Base-by-base conservation (phyloP, 2,888 invertebrate species). In the Junonia oenone region DNA sequence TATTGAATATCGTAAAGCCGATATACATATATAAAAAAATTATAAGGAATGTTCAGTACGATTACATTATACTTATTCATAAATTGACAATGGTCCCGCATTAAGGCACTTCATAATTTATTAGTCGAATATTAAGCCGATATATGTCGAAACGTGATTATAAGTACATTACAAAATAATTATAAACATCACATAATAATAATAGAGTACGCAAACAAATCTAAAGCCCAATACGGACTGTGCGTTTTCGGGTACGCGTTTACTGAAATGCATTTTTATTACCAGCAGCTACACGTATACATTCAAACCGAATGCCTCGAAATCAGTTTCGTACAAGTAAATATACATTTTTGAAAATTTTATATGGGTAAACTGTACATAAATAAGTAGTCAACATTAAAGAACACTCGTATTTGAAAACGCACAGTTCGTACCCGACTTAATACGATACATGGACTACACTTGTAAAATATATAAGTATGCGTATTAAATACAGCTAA, bases 41-140 rank as follows among this genome's bases (percentile, higher is more conserved):
- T 72, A 69, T 72, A 80, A 81, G 89, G 88, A 90, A 88, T 88
- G 88, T 88, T 83, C 78, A 82, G 81, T 86, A 77, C 78, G 78
- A 82, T 74, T 78, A 77, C 75, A 51, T 50, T 53, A 45, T 35
- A 48, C 13, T 43, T 49, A 59, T 40, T 37, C 38, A 35, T 45
- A 71, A 79, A 79, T 82, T 80, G 78, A 84, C 73, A 81, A 68
- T 81, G 82, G 78, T 83, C 83, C 83, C 82, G 68, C 72, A 65
- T 72, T 75, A 72, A 69, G 66, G 65, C 59, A 78, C 88, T 78
- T 77, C 50, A 65, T 63, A 63, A 61, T 38, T 45, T 51, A 27
- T 14, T 9, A 13, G 15, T 31, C 43, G 15, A 33, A 59, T 57
- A 54, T 59, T 48, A 58, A 57, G 43, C 40, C 52, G 26, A 59